Percentiles rank a stretch among this genome's conserved stretches.
Conservation (phyloP, 2,113 vertebrate species). For the Seriola rivoliana region DNA sequence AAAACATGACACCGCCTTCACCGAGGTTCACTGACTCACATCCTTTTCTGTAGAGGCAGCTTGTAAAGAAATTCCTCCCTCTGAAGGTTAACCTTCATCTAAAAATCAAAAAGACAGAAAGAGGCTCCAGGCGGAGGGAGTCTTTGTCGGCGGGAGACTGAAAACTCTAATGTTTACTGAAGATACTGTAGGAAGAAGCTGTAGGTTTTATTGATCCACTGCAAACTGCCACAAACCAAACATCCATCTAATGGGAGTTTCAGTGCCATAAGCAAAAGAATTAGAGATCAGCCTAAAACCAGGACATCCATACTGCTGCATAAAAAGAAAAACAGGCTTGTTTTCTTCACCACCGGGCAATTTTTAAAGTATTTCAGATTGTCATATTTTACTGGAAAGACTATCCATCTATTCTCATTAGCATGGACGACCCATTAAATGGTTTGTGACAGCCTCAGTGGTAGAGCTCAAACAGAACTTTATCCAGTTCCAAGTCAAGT, state of each 20-base stretch:
- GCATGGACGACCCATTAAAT: too few species aligned
- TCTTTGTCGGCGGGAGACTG: constrained; percentile 9
- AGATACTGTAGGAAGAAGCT: constrained; percentile 8
- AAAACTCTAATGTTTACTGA: constrained; percentile 21
- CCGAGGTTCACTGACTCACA: constrained; percentile 14
- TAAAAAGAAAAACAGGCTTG: neutral
- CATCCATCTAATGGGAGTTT: constrained; percentile 3
- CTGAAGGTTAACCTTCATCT: constrained; percentile 38
- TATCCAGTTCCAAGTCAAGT: too few species aligned
- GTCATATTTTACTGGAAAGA: too few species aligned
- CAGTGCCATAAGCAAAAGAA: neutral
- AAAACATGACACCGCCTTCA: constrained; percentile 33
- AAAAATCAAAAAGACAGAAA: constrained; percentile 30
- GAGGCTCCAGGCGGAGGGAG: neutral
- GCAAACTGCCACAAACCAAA: constrained; percentile 3
- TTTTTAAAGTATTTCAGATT: neutral
- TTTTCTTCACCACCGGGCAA: neutral
- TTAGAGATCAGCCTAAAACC: neutral
- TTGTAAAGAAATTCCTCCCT: constrained; percentile 12
- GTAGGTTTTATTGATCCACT: constrained; percentile 22
- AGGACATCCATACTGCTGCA: neutral
- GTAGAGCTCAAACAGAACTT: too few species aligned
- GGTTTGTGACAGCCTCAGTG: too few species aligned
- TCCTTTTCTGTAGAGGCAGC: constrained; percentile 16
- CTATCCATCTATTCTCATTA: too few species aligned